These are phyloP conservation scores for Excalfactoria chinensis DNA, from an alignment of 2,113 vertebrate genomes.

Conservation along the genomic window DNA sequence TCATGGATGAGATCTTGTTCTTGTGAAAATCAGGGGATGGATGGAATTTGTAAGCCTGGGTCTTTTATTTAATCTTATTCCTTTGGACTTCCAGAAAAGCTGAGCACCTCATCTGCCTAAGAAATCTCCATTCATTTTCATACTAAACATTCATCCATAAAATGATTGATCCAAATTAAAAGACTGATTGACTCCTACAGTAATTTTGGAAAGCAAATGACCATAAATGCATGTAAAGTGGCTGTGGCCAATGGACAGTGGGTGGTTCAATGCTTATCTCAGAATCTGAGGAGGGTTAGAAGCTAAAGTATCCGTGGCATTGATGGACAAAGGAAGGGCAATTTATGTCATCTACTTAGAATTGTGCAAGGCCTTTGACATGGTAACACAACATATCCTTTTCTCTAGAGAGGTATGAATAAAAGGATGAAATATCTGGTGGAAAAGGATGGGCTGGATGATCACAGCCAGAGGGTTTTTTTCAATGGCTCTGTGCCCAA, in stretches of 20 bases:
- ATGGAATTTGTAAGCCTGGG: background rate
- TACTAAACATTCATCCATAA: background rate
- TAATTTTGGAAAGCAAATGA: background rate
- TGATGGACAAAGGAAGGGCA: no score
- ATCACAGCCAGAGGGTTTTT: no score
- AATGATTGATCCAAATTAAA: background rate
- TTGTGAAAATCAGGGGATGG: background rate
- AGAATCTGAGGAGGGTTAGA: background rate
- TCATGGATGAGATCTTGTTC: background rate
- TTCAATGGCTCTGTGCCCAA: no score
- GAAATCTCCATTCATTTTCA: background rate
- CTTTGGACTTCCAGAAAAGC: background rate
- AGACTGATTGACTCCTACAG: background rate
- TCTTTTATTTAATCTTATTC: background rate
- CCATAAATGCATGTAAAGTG: background rate
- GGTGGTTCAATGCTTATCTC: background rate
- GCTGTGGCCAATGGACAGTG: background rate
- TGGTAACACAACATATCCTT: no score
- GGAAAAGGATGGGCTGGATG: no score
- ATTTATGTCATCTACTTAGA: no score
- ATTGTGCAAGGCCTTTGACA: no score
- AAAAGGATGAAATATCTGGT: no score
- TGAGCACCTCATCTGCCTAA: background rate
- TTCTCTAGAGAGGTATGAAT: no score
- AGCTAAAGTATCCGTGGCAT: background rate